A percentile compares a stretch with the other conserved stretches of the same genome.
These are phyloP conservation scores for Nomada fabriciana DNA, from an alignment of 2,888 invertebrate genomes.

Conservation along the genomic window DNA sequence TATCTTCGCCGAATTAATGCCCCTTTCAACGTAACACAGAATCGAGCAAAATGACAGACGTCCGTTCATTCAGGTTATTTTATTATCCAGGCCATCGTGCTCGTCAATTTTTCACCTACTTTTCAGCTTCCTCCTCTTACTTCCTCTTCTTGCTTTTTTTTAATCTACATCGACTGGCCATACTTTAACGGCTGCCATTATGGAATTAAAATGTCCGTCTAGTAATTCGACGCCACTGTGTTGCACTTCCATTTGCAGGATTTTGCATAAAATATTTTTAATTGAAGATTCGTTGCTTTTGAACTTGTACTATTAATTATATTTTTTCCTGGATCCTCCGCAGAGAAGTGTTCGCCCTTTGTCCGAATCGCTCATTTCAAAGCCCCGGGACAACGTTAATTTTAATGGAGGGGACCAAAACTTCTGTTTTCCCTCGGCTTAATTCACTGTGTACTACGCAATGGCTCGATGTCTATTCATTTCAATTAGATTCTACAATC, in stretches of 20 bases:
- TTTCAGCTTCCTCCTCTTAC: not conserved
- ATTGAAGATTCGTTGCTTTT: not conserved
- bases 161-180: not conserved
- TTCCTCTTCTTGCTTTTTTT: not conserved
- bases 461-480: constrained; percentile 3
- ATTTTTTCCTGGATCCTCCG: not conserved
- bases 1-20: not conserved
- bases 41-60: constrained; percentile 10
- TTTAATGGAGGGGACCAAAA: not conserved
- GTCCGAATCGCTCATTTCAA: not conserved
- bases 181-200: not conserved
- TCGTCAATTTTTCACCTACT: constrained; percentile 34
- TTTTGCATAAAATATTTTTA: not conserved
- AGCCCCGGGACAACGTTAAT: not conserved
- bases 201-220: not conserved
- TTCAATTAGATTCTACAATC: constrained; percentile 19
- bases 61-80: constrained; percentile 25
- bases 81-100: constrained; percentile 11
- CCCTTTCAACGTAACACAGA: not conserved
- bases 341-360: not conserved
- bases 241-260: no score
- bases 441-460: constrained; percentile 1
- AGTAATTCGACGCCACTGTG: no score
- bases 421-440: constrained; percentile 8
- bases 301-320: not conserved